Percentiles rank a stretch among this genome's conserved stretches.
Conservation (phyloP, 2,113 vertebrate genomes). For the Serinus canaria region DNA sequence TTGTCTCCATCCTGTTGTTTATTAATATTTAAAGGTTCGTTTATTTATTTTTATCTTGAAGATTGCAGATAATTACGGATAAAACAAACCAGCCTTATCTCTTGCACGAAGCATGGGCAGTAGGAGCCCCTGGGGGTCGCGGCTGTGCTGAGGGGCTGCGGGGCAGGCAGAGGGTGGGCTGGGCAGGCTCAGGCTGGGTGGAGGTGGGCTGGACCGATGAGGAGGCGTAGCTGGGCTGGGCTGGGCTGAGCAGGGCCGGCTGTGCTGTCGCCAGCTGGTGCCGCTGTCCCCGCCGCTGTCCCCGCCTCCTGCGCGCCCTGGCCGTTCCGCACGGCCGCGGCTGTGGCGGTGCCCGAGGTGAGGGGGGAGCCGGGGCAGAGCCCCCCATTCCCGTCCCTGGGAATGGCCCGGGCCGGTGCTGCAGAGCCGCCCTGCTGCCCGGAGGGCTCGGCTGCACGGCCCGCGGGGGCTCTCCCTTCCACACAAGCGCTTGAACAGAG, state of each 20-base stretch:
- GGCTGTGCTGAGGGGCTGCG: background rate
- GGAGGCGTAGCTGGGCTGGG: background rate
- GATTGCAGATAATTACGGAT: background rate
- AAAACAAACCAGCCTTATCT: background rate
- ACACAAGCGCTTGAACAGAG: background rate
- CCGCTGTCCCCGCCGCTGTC: too few species aligned
- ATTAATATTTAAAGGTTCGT: background rate
- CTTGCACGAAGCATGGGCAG: background rate
- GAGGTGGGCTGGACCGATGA: background rate
- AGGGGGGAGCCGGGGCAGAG: background rate
- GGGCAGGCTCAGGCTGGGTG: fast-evolving
- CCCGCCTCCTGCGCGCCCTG: background rate
- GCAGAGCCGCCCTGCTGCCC: background rate
- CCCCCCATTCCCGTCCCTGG: background rate
- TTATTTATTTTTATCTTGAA: background rate
- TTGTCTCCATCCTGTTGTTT: background rate
- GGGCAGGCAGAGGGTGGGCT: background rate
- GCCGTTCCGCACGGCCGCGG: too few species aligned
- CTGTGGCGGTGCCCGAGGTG: background rate
- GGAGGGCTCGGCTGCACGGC: background rate
- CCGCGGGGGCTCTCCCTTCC: background rate
- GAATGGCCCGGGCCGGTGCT: background rate
- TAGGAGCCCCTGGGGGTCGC: fast-evolving
- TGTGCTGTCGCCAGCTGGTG: too few species aligned
- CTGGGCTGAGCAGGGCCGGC: too few species aligned